Conservation (phyloP, 2,888 invertebrate genomes). For the Cepaea hortensis region DNA sequence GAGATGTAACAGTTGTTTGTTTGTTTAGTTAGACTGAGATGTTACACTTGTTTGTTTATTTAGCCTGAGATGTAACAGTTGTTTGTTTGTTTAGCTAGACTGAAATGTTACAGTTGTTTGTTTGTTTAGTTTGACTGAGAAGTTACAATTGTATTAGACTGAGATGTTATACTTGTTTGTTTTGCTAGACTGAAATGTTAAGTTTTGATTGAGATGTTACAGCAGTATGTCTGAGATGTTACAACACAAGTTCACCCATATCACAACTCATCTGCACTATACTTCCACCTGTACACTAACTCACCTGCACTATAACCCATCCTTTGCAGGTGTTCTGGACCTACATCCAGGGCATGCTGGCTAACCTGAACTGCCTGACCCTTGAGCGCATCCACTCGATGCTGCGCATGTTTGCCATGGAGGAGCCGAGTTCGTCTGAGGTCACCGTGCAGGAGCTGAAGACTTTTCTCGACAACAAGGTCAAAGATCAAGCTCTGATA, state of each 20-base stretch:
- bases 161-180: too few relatives aligned
- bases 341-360: conserved; percentile 96
- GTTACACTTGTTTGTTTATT: too few relatives aligned
- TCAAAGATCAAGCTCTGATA: conserved; percentile 90
- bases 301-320: neutral
- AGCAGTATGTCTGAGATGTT: too few relatives aligned
- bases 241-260: neutral
- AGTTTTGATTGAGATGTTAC: too few relatives aligned
- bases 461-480: conserved; percentile 93
- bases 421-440: conserved; percentile 87
- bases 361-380: conserved; percentile 92
- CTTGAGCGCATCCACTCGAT: conserved; percentile 95
- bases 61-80: too few relatives aligned
- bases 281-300: too few relatives aligned
- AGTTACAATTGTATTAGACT: too few relatives aligned
- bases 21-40: too few relatives aligned
- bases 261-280: neutral
- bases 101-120: neutral
- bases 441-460: conserved; percentile 91
- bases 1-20: too few relatives aligned
- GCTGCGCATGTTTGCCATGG: conserved; percentile 96
- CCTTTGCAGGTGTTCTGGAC: conserved; percentile 88
- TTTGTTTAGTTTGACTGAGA: too few relatives aligned
- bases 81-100: too few relatives aligned
- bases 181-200: neutral